Evolutionary conservation across 2,888 invertebrate species (phyloP).

Genomic region (Drosophila sordidapex): DNA sequence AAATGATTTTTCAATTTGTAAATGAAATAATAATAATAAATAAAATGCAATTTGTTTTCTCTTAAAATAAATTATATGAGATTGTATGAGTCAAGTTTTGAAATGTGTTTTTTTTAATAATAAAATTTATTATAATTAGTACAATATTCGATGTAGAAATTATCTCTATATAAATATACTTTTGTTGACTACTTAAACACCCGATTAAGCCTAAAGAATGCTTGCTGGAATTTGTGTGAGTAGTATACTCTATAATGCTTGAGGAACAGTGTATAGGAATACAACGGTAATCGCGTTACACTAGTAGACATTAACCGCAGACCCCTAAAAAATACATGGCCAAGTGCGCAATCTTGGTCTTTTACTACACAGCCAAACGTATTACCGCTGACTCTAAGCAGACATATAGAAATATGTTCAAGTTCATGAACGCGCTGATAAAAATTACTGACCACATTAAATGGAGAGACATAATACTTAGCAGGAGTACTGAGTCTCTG

Average conservation of each 20-base stretch:
- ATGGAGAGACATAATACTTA: not conserved
- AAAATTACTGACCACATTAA: not conserved
- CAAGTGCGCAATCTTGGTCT: not conserved
- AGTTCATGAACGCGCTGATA: constrained; percentile 4
- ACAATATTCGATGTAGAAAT: not conserved
- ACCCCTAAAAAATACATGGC: constrained; percentile 1
- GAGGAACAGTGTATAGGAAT: not conserved
- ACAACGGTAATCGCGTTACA: not conserved
- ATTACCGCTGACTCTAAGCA: not conserved
- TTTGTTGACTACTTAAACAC: not conserved
- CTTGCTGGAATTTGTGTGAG: not conserved
- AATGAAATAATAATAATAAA: not conserved
- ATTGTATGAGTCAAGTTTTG: not conserved
- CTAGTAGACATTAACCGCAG: not conserved
- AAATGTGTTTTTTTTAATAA: not conserved
- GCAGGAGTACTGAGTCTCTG: not conserved
- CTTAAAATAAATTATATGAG: not conserved
- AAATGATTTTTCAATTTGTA: constrained; percentile 5
- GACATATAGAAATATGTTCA: constrained; percentile 7
- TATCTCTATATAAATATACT: not conserved
- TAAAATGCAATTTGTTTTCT: not conserved
- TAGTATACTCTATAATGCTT: not conserved
- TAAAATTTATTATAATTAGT: not conserved
- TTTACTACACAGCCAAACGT: not conserved
- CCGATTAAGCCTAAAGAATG: not conserved